phyloP scores from a whole-genome alignment of 2,113 vertebrate genomes.

The Balaeniceps rex region DNA sequence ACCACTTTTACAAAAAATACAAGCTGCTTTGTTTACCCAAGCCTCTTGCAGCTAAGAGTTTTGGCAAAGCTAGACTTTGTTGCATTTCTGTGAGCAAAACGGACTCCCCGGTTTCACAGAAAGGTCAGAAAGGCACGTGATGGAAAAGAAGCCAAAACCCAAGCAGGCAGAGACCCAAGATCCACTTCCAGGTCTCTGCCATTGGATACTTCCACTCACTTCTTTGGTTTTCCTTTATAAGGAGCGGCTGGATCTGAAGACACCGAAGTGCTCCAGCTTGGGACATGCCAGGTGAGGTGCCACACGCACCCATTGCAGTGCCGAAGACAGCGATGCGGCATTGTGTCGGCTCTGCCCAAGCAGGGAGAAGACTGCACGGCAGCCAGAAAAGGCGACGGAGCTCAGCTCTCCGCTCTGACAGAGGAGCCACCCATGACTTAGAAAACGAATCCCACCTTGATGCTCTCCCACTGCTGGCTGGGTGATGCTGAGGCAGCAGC shows the following conservation, averaged over 20 bases:
- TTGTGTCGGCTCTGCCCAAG: background rate
- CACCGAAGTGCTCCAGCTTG: background rate
- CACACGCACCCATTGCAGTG: rapidly evolving
- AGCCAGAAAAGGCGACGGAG: background rate
- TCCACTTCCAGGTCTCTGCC: background rate
- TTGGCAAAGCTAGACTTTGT: background rate
- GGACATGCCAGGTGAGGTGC: background rate
- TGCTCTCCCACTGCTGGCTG: background rate
- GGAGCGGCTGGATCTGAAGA: background rate
- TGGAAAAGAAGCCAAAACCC: background rate
- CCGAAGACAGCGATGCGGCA: rapidly evolving
- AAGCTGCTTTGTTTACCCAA: background rate
- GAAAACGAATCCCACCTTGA: background rate
- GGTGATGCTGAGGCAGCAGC: background rate
- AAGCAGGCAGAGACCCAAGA: background rate
- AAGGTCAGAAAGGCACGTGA: background rate
- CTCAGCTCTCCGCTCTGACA: background rate
- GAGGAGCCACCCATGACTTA: rapidly evolving
- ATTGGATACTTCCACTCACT: background rate
- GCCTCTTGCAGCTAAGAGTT: background rate
- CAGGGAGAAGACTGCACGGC: background rate
- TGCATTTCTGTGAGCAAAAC: background rate
- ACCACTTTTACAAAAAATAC: background rate
- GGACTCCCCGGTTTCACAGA: background rate
- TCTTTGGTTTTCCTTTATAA: background rate